Evolutionary conservation across 2,888 invertebrate genomes (phyloP).

Genomic region (Dryobota labecula): DNA sequence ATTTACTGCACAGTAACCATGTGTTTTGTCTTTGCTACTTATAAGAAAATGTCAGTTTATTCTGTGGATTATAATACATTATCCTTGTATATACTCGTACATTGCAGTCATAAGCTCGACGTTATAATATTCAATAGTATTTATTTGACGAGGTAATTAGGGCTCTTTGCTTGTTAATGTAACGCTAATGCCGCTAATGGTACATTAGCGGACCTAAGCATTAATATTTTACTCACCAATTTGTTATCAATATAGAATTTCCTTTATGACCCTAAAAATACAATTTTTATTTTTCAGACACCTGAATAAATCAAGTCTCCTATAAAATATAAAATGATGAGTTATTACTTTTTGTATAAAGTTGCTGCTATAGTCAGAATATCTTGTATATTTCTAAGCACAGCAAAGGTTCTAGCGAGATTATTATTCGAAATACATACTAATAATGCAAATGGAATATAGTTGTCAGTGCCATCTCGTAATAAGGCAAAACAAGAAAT

Average conservation of each 20-base stretch:
- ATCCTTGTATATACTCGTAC: constrained; percentile 24
- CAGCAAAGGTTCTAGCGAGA: constrained; percentile 1
- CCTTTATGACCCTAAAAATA: constrained; percentile 24
- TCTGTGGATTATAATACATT: constrained; percentile 15
- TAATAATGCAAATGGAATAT: constrained; percentile 59
- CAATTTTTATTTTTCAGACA: constrained; percentile 26
- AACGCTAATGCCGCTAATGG: constrained; percentile 33
- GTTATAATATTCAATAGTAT: constrained; percentile 15
- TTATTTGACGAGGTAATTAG: constrained; percentile 36
- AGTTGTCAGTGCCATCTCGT: constrained; percentile 38
- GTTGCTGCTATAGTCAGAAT: constrained; percentile 4
- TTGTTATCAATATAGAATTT: constrained; percentile 28
- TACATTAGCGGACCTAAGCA: constrained; percentile 17
- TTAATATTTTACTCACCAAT: constrained; percentile 36
- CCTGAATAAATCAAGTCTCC: constrained; percentile 22
- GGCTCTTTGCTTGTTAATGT: constrained; percentile 27
- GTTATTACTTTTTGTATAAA: constrained; percentile 15
- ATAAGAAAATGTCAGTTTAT: constrained; percentile 35
- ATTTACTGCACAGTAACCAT: constrained; percentile 41
- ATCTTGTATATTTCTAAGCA: background rate
- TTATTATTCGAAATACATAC: constrained; percentile 31
- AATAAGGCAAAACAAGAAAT: constrained; percentile 54
- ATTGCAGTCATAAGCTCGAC: constrained; percentile 12
- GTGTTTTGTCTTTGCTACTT: constrained; percentile 30
- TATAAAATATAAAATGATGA: constrained; percentile 16